Percentiles rank a stretch among this genome's conserved stretches.
Conservation (phyloP, 2,113 vertebrate genomes). For the Glaucomys volans region DNA sequence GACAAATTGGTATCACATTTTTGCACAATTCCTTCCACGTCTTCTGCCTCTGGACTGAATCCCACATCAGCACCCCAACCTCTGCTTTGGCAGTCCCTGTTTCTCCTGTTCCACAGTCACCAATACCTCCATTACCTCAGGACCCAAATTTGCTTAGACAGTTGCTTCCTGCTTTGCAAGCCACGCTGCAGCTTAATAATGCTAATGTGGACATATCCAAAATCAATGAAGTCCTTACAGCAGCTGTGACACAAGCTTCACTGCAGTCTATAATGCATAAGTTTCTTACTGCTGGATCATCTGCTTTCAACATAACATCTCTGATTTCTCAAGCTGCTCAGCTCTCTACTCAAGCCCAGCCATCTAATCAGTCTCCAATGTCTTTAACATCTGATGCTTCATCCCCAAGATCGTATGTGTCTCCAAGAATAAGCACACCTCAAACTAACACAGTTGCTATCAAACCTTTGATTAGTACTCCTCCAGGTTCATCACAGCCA, state of each 20-base stretch:
- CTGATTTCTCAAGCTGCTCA: conserved; percentile 99
- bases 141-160: conserved; percentile 98
- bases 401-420: conserved; percentile 97
- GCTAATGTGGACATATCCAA: conserved; percentile 99
- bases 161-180: conserved; percentile 98
- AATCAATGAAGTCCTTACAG: conserved; percentile 99
- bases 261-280: conserved; percentile 99
- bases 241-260: conserved; percentile 99
- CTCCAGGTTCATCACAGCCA: conserved; percentile 94
- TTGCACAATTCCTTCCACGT: conserved; percentile 92
- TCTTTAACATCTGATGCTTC: conserved; percentile 99
- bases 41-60: conserved; percentile 93
- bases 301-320: conserved; percentile 99
- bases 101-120: conserved; percentile 97
- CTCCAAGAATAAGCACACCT: conserved; percentile 98
- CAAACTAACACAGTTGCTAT: conserved; percentile 95
- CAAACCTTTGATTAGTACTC: conserved; percentile 95
- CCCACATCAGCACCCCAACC: conserved; percentile 90
- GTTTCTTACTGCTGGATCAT: conserved; percentile 98
- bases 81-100: conserved; percentile 95
- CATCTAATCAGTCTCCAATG: conserved; percentile 99
- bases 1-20: conserved; percentile 94
- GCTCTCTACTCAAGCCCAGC: conserved; percentile 97
- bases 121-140: conserved; percentile 95
- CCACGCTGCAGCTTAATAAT: conserved; percentile 98